Conservation (phyloP, 2,888 invertebrate species). For the Frankliniella fusca region DNA sequence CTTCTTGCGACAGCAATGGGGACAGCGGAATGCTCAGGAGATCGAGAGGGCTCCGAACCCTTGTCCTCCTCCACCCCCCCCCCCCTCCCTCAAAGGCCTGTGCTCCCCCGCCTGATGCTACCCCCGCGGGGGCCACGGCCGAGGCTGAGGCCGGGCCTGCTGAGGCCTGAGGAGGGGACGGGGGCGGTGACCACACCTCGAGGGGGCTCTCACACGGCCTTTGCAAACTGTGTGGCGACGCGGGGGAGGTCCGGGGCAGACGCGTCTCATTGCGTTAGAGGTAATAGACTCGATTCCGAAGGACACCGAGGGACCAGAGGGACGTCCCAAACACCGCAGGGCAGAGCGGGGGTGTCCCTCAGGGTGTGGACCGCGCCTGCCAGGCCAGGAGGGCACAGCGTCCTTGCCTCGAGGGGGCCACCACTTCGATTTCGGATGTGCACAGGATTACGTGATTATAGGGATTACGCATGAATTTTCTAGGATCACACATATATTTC, state of each 20-base stretch:
- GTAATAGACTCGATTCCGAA: conserved; percentile 18
- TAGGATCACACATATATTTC: too few species aligned
- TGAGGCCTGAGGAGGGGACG: not conserved
- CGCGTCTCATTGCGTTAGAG: not conserved
- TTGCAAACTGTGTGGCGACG: not conserved
- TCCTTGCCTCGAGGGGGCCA: too few species aligned
- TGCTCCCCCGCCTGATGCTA: too few species aligned
- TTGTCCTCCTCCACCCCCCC: conserved; percentile 1
- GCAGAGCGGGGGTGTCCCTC: too few species aligned
- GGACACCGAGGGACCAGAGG: not conserved
- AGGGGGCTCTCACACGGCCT: not conserved
- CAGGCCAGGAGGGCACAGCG: too few species aligned
- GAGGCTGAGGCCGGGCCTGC: too few species aligned
- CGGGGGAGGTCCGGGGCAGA: not conserved
- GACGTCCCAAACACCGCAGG: too few species aligned
- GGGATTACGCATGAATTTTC: too few species aligned
- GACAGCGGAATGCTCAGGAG: not conserved
- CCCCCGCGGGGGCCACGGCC: too few species aligned
- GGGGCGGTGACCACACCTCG: not conserved
- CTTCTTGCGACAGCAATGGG: conserved; percentile 13
- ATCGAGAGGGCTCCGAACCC: not conserved
- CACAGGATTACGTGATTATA: too few species aligned
- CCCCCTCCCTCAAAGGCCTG: not conserved
- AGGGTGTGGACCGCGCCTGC: too few species aligned
- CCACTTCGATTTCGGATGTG: too few species aligned